Percentiles rank a stretch among this genome's conserved stretches.
These are phyloP conservation scores for Acanthochromis polyacanthus DNA, from an alignment of 2,113 vertebrate genomes.

Conservation along the genomic window DNA sequence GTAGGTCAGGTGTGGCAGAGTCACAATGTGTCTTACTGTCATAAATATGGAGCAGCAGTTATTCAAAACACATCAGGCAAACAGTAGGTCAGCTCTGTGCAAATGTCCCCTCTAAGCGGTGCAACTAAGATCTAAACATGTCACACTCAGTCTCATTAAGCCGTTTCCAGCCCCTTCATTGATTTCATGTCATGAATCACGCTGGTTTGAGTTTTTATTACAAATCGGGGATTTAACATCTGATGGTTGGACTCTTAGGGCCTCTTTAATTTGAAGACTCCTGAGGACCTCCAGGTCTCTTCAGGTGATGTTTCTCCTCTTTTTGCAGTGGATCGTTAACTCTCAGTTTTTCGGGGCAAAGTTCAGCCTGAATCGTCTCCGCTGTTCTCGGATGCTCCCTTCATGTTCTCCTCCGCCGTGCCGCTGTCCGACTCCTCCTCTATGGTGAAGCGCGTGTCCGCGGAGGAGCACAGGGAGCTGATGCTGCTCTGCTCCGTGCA, in stretches of 20 bases:
- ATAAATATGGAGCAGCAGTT: not conserved
- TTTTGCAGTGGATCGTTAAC: not conserved
- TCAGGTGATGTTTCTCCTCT: not conserved
- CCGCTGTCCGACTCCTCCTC: conserved; percentile 91
- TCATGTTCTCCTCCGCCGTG: conserved; percentile 78
- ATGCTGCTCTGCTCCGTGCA: conserved; percentile 94
- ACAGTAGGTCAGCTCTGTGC: not conserved
- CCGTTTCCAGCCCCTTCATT: not conserved
- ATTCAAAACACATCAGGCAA: not conserved
- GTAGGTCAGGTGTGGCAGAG: not conserved
- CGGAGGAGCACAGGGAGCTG: conserved; percentile 92
- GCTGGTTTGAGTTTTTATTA: not conserved
- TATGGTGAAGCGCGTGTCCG: conserved; percentile 90
- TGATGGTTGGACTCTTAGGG: not conserved
- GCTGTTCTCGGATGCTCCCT: conserved; percentile 76
- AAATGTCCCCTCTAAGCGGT: not conserved
- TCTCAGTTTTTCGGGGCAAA: conserved; percentile 76
- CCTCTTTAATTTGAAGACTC: not conserved
- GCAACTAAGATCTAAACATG: not conserved
- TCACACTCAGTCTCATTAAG: not conserved
- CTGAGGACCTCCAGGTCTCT: not conserved
- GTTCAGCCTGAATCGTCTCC: conserved; percentile 85
- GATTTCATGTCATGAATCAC: not conserved
- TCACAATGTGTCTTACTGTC: not conserved
- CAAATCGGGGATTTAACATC: not conserved